Evolutionary conservation across 2,888 invertebrate species (phyloP), one percentile per base, ranked within the genome.

Genomic region (Balanococcus diminutus): DNA sequence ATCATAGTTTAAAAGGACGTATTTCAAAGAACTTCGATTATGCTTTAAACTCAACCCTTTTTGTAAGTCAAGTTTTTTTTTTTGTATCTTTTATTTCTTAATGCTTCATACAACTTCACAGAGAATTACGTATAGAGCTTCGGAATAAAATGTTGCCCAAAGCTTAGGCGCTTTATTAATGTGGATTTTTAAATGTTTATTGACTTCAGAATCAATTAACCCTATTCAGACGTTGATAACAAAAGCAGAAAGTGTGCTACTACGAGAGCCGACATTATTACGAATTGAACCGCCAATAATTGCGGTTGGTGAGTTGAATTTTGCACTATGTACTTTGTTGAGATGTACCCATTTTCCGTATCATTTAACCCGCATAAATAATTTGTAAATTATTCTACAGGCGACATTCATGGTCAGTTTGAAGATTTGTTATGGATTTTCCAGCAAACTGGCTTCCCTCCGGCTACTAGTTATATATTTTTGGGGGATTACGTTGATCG

Each of bases 401-500:
- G 92, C 8, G 92, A 92, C 88, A 91, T 92, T 32, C 92, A 91
- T 87, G 90, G 92, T 19, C 92, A 92, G 89, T 92, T 90, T 88
- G 90, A 90, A 86, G 92, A 92, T 88, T 89, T 92, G 32, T 88
- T 92, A 8, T 88, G 91, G 72, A 90, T 91, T 87, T 91, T 92
- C 88, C 91, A 91, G 86, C 90, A 89, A 75, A 90, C 90, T 87
- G 92, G 92, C 9, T 91, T 90, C 88, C 92, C 92, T 6, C 91
- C 92, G 2, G 89, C 90, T 46, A 89, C 90, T 46, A 92, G 91
- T 88, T 92, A 92, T 88, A 89, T 92, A 25, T 91, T 92, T 88
- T 89, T 92, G 1, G 92, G 92, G 2, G 92, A 92, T 88, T 92
- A 92, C 88, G 92, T 92, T 1, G 92, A 92, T 89, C 90, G 91